Base-by-base conservation (phyloP, 2,888 invertebrate genomes). In the Temnothorax rugatulus region DNA sequence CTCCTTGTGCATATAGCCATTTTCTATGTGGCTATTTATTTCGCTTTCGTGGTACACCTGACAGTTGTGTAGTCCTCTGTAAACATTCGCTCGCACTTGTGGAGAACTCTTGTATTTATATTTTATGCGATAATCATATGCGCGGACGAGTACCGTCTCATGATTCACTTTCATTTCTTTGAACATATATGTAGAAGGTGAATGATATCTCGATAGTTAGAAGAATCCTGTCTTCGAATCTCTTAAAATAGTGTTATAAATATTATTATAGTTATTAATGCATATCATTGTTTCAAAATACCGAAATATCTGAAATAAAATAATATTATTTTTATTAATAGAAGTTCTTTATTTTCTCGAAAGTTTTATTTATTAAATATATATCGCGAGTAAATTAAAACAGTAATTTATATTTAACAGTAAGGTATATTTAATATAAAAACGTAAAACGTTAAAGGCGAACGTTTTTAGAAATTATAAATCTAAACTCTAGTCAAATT, bases 1-100 rank as follows among this genome's bases (percentile, higher is more conserved):
- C 54, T 69, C 69, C 79, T 79, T 69, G 47, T 34, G 18, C 34
- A 34, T 79, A 79, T 34, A 34, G 21, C 34, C 13, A 69, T 69
- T 79, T 66, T 79, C 61, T 59, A 69, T 13, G 25, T 25, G 1
- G 21, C 18, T 79, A 61, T 47, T 47, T 79, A 69, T 77, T 66
- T 21, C 29, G 29, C 9, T 66, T 66, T 41, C 41, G 13, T 54
- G 38, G 15, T 66, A 44, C 41, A 76, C 18, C 38, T 54, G 52
- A 57, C 57, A 59, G 11, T 59, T 59, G 38, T 38, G 18, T 18
- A 59, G 57, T 68, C 25, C 44, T 47, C 25, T 18, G 29, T 34
- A 21, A 79, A 69, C 11, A 38, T 59, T 79, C 38, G 38, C 34
- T 47, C 29, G 41, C 25, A 9, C 15, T 57, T 34, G 61, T 59